Conservation (phyloP, 2,113 vertebrate species). For the Bolborhynchus lineola region DNA sequence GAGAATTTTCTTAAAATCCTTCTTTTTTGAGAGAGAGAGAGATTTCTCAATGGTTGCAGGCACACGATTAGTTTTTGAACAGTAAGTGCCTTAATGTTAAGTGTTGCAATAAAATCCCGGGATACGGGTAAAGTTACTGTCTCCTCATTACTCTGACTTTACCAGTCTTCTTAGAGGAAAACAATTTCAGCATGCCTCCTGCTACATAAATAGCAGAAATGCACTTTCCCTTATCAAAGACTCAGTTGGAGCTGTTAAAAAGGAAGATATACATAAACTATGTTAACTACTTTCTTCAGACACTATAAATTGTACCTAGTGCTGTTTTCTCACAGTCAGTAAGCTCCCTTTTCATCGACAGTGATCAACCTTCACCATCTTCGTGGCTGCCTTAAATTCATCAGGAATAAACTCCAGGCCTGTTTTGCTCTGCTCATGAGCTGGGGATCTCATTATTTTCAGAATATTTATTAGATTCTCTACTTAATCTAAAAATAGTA, state of each 20-base stretch:
- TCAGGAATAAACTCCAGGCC: neutral
- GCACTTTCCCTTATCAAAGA: neutral
- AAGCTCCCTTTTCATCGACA: neutral
- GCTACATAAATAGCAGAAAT: neutral
- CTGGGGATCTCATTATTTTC: conserved; percentile 19
- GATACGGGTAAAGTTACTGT: neutral
- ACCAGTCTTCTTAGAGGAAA: neutral
- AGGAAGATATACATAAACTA: neutral
- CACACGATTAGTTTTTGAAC: neutral
- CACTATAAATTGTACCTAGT: neutral
- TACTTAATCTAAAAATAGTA: conserved; percentile 7
- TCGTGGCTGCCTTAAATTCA: neutral
- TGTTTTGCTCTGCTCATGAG: neutral
- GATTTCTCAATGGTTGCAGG: neutral
- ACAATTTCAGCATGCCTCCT: neutral
- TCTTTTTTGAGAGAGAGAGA: neutral
- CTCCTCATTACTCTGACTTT: neutral
- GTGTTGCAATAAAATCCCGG: neutral
- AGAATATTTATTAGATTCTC: conserved; percentile 22
- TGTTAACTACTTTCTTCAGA: neutral
- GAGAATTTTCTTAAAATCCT: neutral
- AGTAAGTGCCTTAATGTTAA: neutral
- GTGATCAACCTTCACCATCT: neutral
- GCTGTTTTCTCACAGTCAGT: neutral
- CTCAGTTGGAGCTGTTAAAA: neutral